These are phyloP conservation scores for Amblyopsis hoosieri DNA, from an alignment of 2,797 vertebrate species.

Conservation along the genomic window DNA sequence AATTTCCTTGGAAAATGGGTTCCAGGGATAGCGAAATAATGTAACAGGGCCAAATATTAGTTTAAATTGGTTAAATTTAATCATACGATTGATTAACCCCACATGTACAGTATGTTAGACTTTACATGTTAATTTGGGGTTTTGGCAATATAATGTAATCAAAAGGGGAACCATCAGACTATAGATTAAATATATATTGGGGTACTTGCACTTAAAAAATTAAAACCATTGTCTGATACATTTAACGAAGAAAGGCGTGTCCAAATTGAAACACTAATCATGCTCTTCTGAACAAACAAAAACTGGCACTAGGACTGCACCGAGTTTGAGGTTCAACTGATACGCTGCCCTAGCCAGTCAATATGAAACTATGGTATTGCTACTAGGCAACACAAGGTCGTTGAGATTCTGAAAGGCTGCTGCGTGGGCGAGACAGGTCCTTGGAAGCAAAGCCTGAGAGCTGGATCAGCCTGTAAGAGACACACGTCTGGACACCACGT, in stretches of 20 bases:
- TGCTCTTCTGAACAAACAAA: slow-evolving; percentile 3
- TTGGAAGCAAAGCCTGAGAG: slow-evolving; percentile 71
- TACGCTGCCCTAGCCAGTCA: slow-evolving; percentile 11
- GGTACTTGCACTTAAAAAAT: no score
- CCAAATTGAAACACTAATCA: no score
- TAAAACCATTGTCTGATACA: no score
- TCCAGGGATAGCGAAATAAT: no score
- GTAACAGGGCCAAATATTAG: no score
- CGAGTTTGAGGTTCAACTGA: slow-evolving; percentile 31
- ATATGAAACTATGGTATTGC: slow-evolving; percentile 29
- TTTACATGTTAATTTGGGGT: neutral
- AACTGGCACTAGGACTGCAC: slow-evolving; percentile 15
- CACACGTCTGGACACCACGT: slow-evolving; percentile 80
- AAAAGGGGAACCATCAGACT: neutral
- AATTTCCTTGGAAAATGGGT: neutral
- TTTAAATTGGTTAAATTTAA: no score
- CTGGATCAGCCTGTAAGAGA: slow-evolving; percentile 81
- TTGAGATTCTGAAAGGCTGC: slow-evolving; percentile 58
- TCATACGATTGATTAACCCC: neutral
- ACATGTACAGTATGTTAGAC: neutral
- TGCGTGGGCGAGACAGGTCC: slow-evolving; percentile 70
- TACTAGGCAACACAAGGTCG: slow-evolving; percentile 42
- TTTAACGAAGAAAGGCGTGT: no score
- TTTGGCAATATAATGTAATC: neutral
- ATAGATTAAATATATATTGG: no score